Conservation (phyloP, 2,113 vertebrate genomes). For the Ptychochromis oligacanthus region DNA sequence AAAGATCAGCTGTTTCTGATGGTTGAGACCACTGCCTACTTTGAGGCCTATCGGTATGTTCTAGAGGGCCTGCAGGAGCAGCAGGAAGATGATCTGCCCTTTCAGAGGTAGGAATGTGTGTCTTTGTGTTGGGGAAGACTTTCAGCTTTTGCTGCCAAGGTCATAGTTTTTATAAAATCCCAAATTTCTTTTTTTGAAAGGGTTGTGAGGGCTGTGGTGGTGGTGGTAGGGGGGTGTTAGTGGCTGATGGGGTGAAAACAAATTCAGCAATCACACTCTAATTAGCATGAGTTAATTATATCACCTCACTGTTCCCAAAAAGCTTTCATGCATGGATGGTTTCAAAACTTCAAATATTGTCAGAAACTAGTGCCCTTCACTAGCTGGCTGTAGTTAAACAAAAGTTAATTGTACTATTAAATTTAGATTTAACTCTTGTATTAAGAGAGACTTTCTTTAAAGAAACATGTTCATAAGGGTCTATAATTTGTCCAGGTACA, state of each 20-base stretch:
- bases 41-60: slow-evolving; percentile 93
- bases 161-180: not conserved
- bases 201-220: not conserved
- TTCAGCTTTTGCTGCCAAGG: slow-evolving; percentile 2
- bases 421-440: not conserved
- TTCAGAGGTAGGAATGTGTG: slow-evolving; percentile 82
- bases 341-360: not conserved
- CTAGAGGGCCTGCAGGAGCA: slow-evolving; percentile 89
- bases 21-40: slow-evolving; percentile 95
- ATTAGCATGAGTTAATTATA: slow-evolving; percentile 25
- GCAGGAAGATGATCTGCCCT: slow-evolving; percentile 85
- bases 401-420: not conserved
- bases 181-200: no score
- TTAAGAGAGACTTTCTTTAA: not conserved
- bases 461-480: not conserved
- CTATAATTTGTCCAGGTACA: slow-evolving; percentile 78
- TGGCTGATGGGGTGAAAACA: accelerated
- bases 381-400: not conserved
- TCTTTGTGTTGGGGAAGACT: not conserved
- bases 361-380: not conserved
- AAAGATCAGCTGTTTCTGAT: slow-evolving; percentile 88
- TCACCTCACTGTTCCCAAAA: not conserved
- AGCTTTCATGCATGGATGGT: not conserved
- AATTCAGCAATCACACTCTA: not conserved
- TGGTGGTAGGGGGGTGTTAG: not conserved